Base-by-base conservation (phyloP, 1,140 invertebrate species). In the Eriocheir sinensis region DNA sequence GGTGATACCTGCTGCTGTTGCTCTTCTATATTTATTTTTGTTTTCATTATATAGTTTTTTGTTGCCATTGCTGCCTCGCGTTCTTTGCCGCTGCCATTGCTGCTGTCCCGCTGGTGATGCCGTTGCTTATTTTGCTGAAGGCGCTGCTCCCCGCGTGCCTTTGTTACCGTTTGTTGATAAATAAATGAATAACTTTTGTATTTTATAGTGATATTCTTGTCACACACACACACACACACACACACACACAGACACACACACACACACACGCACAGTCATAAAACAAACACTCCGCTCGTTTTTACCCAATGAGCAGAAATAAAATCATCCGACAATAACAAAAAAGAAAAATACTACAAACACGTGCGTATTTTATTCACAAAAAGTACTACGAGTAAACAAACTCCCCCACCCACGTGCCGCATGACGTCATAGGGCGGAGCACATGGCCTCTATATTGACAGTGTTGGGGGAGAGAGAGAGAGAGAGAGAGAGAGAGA, bases 401-500 rank as follows among this genome's bases (percentile, higher is more conserved):
- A 72, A 72, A 72, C 60, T 72, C 48, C 48, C 21, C 4, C 21
- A 72, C 21, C 60, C 60, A 72, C 60, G 60, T 72, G 60, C 27
- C n/a, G 60, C 60, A 72, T 72, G 60, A 72, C 60, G 60, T 72
- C 60, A 72, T n/a, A n/a, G 60, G 60, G 60, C 48, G 60, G 60
- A 72, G 60, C 60, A 72, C 60, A 72, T 72, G 60, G 60, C 60
- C 60, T 72, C 60, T 72, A 72, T 72, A 72, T 72, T 72, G 60
- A 72, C 60, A 72, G 27, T 88, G 79, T 81, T 9, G 17, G 38
- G 83, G 1, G 60, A 72, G 60, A 72, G 15, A 1, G 60, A 80
- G 79, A 80, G 79, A 80, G 79, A 80, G 79, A 80, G 79, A 80
- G 79, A 80, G 79, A 80, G 79, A 80, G 79, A 88, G 85, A 40